phyloP scores from a whole-genome alignment of 2,113 vertebrate species.

The Perca fluviatilis region DNA sequence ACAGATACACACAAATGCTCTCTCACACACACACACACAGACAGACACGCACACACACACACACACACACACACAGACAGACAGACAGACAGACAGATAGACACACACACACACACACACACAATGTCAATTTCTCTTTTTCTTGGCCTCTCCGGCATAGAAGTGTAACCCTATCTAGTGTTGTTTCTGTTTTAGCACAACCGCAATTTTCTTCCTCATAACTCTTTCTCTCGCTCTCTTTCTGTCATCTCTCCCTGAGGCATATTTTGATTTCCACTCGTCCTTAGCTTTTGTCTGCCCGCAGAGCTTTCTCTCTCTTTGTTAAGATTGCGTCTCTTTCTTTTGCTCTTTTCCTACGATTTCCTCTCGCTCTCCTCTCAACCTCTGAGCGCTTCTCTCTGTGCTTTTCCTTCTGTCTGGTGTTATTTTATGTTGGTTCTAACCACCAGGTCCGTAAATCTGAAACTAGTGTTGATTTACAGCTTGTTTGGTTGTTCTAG shows the following conservation, averaged over 20 bases:
- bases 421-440: slow-evolving; percentile 49
- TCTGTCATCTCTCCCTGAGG: slow-evolving; percentile 60
- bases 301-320: slow-evolving; percentile 41
- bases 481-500: slow-evolving; percentile 45
- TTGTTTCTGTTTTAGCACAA: slow-evolving; percentile 73
- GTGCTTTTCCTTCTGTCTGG: slow-evolving; percentile 28
- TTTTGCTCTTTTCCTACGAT: slow-evolving; percentile 1
- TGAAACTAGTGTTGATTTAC: slow-evolving; percentile 58
- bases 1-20: not conserved
- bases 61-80: slow-evolving; percentile 18
- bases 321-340: slow-evolving; percentile 11
- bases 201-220: slow-evolving; percentile 67
- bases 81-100: not conserved
- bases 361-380: slow-evolving; percentile 17
- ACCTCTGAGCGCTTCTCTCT: slow-evolving; percentile 20
- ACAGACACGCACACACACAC: slow-evolving; percentile 8
- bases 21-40: slow-evolving; percentile 13
- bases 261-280: slow-evolving; percentile 59
- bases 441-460: slow-evolving; percentile 53
- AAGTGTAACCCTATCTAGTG: slow-evolving; percentile 64
- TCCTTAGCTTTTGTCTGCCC: slow-evolving; percentile 26
- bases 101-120: not conserved
- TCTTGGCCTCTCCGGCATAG: slow-evolving; percentile 1
- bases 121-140: not conserved
- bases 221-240: slow-evolving; percentile 53